Evolutionary conservation across 64 coral and sea anemone species (phyloP), one percentile per base, ranked within the genome.

Genomic region (Porites lutea): DNA sequence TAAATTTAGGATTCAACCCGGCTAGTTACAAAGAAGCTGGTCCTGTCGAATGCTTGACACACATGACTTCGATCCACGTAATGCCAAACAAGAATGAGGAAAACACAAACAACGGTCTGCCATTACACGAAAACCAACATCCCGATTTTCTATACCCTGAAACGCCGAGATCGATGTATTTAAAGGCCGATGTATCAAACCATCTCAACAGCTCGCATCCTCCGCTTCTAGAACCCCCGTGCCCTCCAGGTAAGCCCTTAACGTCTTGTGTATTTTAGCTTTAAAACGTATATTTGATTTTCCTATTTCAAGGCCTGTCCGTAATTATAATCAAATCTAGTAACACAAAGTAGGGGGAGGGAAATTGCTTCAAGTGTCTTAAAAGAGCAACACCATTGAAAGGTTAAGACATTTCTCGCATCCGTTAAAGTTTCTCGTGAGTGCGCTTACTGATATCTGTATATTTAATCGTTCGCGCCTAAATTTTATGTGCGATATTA

Each of bases 381-480:
- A 97, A 97, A 92, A 97, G 95, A 97, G 92, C 88, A 97, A 89
- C 92, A 88, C 91, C 89, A 97, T 97, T 94, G 95, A 97, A 97
- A 97, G 95, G 95, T 97, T 97, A 97, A 97, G 95, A 82, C 95
- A 97, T 97, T 94, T 92, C 95, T 91, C 82, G 71, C 78, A 86
- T 94, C 88, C 88, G 92, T 97, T 91, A 93, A 87, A 79, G 83
- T 88, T 89, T 93, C 94, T 94, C 89, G 77, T 75, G 75, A 72
- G 93, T 75, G 78, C 58, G 79, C 75, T 58, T 87, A 86, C 82
- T 93, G 53, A 79, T 77, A 63, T 74, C 55, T 78, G 73, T 89
- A 75, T 55, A 59, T 89, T 60, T 87, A 77, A 90, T 81, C 92
- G 87, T 82, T 91, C 80, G 88, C 53, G 84, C 89, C 92, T 90